phyloP scores from a whole-genome alignment of 1,140 invertebrate species.

The Penaeus japonicus region DNA sequence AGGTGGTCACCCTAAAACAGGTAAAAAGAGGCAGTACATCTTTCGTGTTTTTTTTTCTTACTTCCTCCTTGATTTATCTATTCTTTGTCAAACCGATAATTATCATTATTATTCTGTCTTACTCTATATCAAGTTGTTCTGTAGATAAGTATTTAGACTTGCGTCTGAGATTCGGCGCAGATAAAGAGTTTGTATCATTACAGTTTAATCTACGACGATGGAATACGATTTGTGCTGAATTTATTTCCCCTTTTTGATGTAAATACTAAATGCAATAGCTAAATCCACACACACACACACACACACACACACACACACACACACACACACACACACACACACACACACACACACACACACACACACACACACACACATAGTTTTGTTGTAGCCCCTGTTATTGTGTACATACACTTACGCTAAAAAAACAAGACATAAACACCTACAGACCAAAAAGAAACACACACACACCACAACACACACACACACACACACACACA shows the following conservation, averaged over 20 bases:
- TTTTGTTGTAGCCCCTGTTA: background rate
- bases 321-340: background rate
- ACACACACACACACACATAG: background rate
- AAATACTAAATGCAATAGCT: background rate
- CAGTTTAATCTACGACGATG: background rate
- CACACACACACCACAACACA: background rate
- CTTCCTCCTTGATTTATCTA: background rate
- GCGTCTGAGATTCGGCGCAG: background rate
- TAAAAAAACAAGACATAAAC: background rate
- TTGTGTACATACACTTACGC: background rate
- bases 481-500: constrained; percentile 6
- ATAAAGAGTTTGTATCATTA: background rate
- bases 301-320: background rate
- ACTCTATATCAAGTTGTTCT: background rate
- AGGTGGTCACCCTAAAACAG: constrained; percentile 21
- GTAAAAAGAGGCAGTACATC: constrained; percentile 17
- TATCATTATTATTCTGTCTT: background rate
- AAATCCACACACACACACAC: background rate
- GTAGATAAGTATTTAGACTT: background rate
- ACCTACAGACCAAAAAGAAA: background rate
- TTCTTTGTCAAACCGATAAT: background rate
- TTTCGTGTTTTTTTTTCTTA: background rate
- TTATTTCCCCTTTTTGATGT: background rate
- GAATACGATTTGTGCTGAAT: background rate
- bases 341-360: background rate